Evolutionary conservation across 2,113 vertebrate species (phyloP), one percentile per base, ranked within the genome.

Genomic region (Saguinus imperator): DNA sequence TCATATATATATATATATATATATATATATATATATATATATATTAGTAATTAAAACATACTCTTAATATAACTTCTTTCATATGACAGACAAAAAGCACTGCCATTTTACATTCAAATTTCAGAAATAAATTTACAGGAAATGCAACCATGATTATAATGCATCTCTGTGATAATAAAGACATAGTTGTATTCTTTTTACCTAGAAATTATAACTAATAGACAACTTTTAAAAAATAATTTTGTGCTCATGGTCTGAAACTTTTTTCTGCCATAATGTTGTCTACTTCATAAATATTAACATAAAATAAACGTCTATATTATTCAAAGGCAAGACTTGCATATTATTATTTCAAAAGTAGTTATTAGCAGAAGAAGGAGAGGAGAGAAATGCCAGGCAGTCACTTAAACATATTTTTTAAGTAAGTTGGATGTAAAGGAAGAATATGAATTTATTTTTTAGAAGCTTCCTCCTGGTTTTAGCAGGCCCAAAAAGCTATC

Each of bases 241-340:
- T 79, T 77, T 40, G 0, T 82, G 8, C n/a, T 86, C 58, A 45
- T 55, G n/a, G 1, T 66, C 23, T 77, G 20, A 86, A 91, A 81
- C 11, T 16, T 77, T 61, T 92, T 88, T 92, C 27, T 95, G 40
- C 9, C 40, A 50, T 80, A 73, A 86, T 2, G 6, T 83, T 93
- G 48, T 50, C 55, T 95, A 23, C 21, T 89, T 91, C 43, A 9
- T 95, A 84, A 35, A 40, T 64, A 23, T 2, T 75, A 91, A 48
- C 70, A 82, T 79, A 88, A 94, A 86, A 89, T 83, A 89, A 95
- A 25, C 3, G 13, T 73, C 7, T 75, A 75, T 85, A 83, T 75
- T 92, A 55, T 95, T 93, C 20, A 94, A 37, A 92, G 68, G 21
- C 12, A 92, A 88, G 25, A 68, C 73, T 75, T 94, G 57, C 75